Base-by-base conservation (phyloP, 2,888 invertebrate species). In the Chesias legatella region DNA sequence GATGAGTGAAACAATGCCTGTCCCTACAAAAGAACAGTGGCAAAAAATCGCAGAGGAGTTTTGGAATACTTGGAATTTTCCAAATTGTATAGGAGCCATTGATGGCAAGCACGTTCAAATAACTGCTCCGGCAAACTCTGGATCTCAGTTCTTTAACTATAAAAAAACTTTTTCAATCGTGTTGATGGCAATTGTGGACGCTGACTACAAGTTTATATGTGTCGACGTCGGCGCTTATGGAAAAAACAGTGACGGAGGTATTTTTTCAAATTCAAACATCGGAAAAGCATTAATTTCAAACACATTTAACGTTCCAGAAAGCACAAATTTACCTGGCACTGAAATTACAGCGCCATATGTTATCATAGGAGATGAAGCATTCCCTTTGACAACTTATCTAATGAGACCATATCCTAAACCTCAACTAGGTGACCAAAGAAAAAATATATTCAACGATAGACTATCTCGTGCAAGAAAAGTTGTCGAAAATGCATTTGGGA, bases 251-350 rank as follows among this genome's bases (percentile, higher is more conserved):
- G 36, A 43, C 35, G 40, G 39, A 40, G 17, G 39, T 22, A 44
- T 48, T 43, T 49, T 49, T 25, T 45, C 45, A 43, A 45, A 29
- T 41, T 43, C 40, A 32, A 42, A 31, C 29, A 40, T 48, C 29
- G 45, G 51, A 34, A 44, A 37, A 11, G 24, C 36, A 40, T 40
- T 51, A 44, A 38, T 32, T 24, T 33, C 34, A 35, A 31, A 31
- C 30, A 30, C 28, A 33, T 49, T 45, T 43, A 42, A 43, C 43
- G 34, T 48, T 37, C 37, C 41, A 30, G 38, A 27, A 5, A 37
- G 51, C 28, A 56, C 54, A 32, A 32, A 21, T 33, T 35, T 55
- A 43, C 54, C 56, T 3, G 47, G 37, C 40, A 51, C 43, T 38
- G 24, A 10, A 9, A 20, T 20, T 25, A 33, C 8, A 20, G 13